phyloP scores from a whole-genome alignment of 53 echinoderm and acorn worm species.

The Henricia sp. region DNA sequence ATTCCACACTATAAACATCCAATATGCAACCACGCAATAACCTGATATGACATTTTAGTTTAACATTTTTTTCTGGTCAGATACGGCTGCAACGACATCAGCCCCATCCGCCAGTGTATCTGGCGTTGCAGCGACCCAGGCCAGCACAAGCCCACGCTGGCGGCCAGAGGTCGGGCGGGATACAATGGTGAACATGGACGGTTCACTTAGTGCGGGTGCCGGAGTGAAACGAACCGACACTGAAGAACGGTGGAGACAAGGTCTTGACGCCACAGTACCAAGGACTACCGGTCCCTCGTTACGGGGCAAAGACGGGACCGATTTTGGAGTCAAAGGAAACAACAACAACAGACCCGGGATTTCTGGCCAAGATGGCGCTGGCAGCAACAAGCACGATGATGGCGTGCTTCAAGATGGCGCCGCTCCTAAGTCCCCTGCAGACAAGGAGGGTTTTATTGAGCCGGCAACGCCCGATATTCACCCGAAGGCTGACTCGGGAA shows the following conservation, averaged over 20 bases:
- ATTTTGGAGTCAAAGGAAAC: background rate
- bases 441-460: background rate
- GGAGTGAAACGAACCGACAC: background rate
- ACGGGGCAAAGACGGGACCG: background rate
- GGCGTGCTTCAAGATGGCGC: constrained; percentile 8
- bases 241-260: background rate
- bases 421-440: background rate
- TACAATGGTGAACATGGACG: too few species aligned
- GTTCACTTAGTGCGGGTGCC: background rate
- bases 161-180: too few species aligned
- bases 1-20: too few species aligned
- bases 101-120: too few species aligned
- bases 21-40: too few species aligned
- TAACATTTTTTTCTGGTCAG: too few species aligned
- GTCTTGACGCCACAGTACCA: background rate
- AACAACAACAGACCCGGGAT: background rate
- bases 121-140: too few species aligned
- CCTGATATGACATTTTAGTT: too few species aligned
- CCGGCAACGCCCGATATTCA: constrained; percentile 35
- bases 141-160: too few species aligned
- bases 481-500: constrained; percentile 15
- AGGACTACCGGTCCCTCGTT: background rate
- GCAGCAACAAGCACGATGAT: background rate
- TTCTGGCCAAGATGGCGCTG: background rate
- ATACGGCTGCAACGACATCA: too few species aligned